Evolutionary conservation across 2,888 invertebrate species (phyloP).

Genomic region (Lasius platythorax): DNA sequence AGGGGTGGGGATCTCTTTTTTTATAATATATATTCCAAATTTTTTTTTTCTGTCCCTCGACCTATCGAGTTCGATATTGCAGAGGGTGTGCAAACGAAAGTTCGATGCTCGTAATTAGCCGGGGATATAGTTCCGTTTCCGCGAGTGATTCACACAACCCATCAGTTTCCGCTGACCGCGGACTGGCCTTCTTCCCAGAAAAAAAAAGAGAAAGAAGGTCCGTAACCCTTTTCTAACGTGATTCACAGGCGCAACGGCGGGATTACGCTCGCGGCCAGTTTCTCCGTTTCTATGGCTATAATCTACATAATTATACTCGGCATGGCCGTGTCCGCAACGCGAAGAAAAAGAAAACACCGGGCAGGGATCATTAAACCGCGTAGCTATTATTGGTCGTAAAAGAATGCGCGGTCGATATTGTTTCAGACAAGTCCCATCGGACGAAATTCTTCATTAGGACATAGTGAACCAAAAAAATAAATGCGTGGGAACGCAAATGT

Average conservation of each 20-base stretch:
- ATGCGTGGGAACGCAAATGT: conserved; percentile 42
- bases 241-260: conserved; percentile 60
- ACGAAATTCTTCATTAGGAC: conserved; percentile 51
- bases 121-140: conserved; percentile 2
- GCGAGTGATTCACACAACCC: conserved; percentile 31
- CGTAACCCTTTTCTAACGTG: conserved; percentile 58
- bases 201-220: conserved; percentile 43
- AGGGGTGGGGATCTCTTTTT: no score
- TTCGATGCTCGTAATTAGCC: not conserved
- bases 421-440: conserved; percentile 40
- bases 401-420: conserved; percentile 51
- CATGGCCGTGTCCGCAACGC: conserved; percentile 37
- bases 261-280: conserved; percentile 65
- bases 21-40: not conserved
- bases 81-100: conserved; percentile 14
- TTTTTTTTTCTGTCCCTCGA: not conserved
- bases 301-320: conserved; percentile 71
- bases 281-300: conserved; percentile 67
- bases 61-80: not conserved
- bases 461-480: conserved; percentile 32
- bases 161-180: conserved; percentile 39
- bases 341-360: conserved; percentile 39
- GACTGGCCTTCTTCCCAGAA: conserved; percentile 53
- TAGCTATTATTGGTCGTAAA: conserved; percentile 70
- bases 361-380: conserved; percentile 60